phyloP scores from a whole-genome alignment of 2,888 invertebrate species.

The Hymenopus coronatus region DNA sequence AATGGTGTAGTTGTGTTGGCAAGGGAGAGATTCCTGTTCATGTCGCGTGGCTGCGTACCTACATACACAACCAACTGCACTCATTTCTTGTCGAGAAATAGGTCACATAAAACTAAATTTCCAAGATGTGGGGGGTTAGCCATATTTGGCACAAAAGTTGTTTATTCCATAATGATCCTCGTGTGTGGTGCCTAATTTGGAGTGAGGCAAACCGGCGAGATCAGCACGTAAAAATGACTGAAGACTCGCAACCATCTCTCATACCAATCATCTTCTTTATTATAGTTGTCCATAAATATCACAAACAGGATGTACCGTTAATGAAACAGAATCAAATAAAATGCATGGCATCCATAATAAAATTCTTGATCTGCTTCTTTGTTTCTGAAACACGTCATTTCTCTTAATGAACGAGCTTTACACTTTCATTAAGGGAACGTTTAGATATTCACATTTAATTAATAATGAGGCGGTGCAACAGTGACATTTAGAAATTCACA shows the following conservation, averaged over 20 bases:
- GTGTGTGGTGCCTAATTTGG: constrained; percentile 26
- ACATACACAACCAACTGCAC: neutral
- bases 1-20: neutral
- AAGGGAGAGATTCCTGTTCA: neutral
- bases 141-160: constrained; percentile 24
- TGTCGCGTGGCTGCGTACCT: neutral
- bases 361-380: neutral
- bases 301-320: neutral
- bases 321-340: neutral
- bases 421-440: no score
- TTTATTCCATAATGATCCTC: constrained; percentile 28
- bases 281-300: neutral
- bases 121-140: constrained; percentile 19
- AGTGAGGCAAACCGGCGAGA: neutral
- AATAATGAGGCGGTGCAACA: no score
- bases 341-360: neutral
- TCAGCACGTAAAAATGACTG: neutral
- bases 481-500: no score
- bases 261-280: neutral
- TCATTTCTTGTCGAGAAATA: constrained; percentile 11
- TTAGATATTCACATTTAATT: no score
- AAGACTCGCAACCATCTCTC: neutral
- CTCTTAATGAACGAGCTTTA: no score
- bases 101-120: constrained; percentile 16
- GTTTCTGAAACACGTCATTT: no score